These are phyloP conservation scores for Bradypodion ventrale DNA, from an alignment of 2,797 vertebrate species.

Conservation along the genomic window DNA sequence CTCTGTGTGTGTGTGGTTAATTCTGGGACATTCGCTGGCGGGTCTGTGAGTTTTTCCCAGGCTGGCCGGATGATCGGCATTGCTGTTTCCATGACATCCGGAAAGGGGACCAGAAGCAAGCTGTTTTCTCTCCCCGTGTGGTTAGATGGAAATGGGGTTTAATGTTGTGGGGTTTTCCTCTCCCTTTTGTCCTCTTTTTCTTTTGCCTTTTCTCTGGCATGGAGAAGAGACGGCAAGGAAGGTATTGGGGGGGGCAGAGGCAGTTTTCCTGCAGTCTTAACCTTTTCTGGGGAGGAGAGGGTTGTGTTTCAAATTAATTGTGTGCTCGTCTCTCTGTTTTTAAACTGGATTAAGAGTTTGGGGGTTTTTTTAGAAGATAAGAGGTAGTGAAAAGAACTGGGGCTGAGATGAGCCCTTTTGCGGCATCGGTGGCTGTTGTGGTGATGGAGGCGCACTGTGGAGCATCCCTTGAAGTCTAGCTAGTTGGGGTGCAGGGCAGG, in stretches of 20 bases:
- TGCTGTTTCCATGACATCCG: constrained; percentile 10
- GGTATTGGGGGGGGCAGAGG: background rate
- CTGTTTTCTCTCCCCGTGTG: background rate
- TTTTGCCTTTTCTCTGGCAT: background rate
- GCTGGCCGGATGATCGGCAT: background rate
- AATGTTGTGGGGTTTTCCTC: background rate
- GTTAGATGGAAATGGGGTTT: too few species aligned
- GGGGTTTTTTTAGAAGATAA: background rate
- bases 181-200: background rate
- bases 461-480: too few species aligned
- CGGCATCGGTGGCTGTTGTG: background rate
- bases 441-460: background rate
- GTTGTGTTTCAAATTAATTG: background rate
- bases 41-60: background rate
- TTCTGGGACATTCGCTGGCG: background rate
- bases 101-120: too few species aligned
- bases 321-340: too few species aligned
- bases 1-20: background rate
- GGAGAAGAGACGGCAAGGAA: background rate
- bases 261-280: background rate
- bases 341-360: background rate
- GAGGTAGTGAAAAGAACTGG: background rate
- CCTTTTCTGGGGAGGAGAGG: background rate
- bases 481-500: too few species aligned
- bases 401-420: background rate